Base-by-base conservation (phyloP, 1,140 invertebrate genomes). In the Orchesella cincta region DNA sequence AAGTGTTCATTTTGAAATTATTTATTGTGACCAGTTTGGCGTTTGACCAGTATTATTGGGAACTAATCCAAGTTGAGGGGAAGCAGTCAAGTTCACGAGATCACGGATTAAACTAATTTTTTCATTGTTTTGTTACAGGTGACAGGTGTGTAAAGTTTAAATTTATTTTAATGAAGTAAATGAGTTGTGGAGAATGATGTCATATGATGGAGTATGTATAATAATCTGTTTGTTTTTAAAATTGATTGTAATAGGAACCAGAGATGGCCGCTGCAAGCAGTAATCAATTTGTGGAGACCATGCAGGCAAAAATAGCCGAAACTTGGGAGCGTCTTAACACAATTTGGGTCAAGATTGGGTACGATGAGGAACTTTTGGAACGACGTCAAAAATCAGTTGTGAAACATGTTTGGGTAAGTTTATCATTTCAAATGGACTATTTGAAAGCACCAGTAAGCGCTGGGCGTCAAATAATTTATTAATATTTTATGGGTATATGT, bases 281-380 rank as follows among this genome's bases (percentile, higher is more conserved):
- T 14, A 3, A 57, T 12, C 5, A 46, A 8, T n/a, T 14, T n/a
- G 12, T 31, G 62, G 62, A 67, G 26, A 2, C 33, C 12, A 31
- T 67, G 31, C 62, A 67, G 3, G 31, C 62, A 8, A 67, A n/a
- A n/a, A 31, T 31, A 12, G 33, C 62, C 28, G 28, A 67, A 33
- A 23, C 62, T 8, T 67, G 62, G 62, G 62, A 67, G 31, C 31
- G 31, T 31, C n/a, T 67, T 26, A 67, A 67, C n/a, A 16, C 26
- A 8, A 73, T 77, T 57, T 77, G 76, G 76, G 20, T 1, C 12
- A 28, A 0, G 18, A 36, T 73, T 72, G 76, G 76, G 0, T 73
- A 77, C 26, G 67, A 57, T 29, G 29, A 18, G n/a, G 76, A 73
- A 0, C 1, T n/a, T 28, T 23, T 77, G 14, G 8, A 1, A 1